Conservation (phyloP, 2,888 invertebrate genomes). For the Phymatocera aterrima region DNA sequence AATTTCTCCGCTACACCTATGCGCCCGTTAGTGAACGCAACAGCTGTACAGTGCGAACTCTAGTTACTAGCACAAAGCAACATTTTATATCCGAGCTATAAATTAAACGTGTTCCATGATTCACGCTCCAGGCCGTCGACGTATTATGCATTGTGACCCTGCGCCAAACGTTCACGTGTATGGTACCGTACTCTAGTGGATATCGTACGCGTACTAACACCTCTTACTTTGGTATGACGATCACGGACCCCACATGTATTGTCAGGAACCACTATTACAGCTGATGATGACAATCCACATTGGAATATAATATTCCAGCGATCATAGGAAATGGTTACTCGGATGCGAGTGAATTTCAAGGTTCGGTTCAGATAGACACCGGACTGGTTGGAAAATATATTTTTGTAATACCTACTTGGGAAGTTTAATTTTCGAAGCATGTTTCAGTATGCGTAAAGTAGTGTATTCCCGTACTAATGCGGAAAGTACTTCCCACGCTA, state of each 20-base stretch:
- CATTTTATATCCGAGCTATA: conserved; percentile 42
- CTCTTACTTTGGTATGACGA: background rate
- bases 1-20: conserved; percentile 19
- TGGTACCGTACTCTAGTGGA: background rate
- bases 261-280: conserved; percentile 26
- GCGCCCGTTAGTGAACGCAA: conserved; percentile 14
- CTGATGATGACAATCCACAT: conserved; percentile 35
- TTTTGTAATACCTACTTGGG: too few species aligned
- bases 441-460: too few species aligned
- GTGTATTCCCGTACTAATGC: too few species aligned
- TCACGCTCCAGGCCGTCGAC: conserved; percentile 43
- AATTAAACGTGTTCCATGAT: conserved; percentile 45
- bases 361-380: background rate
- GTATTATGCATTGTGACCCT: conserved; percentile 36
- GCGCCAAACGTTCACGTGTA: background rate
- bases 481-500: too few species aligned
- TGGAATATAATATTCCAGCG: background rate
- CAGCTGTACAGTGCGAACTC: conserved; percentile 43
- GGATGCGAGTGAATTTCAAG: background rate
- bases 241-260: conserved; percentile 7
- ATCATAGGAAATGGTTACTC: background rate
- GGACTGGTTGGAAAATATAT: too few species aligned
- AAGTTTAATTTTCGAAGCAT: too few species aligned
- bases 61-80: conserved; percentile 31
- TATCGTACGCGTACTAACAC: background rate